Evolutionary conservation across 2,797 vertebrate species (phyloP).

Genomic region (Bradypus variegatus): DNA sequence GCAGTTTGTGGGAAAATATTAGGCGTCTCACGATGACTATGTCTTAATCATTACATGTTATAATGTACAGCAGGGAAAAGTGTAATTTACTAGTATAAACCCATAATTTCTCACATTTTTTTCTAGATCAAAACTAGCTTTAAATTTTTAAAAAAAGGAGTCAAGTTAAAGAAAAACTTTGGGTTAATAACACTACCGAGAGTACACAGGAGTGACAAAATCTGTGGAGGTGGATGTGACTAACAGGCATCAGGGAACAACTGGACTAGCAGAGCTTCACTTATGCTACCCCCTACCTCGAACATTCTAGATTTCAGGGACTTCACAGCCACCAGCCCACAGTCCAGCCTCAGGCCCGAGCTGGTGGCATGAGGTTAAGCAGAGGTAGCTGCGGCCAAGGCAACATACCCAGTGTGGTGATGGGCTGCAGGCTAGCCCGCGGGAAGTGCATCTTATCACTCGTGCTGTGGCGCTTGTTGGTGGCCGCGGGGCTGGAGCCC

Average conservation of each 20-base stretch:
- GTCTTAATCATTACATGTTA: neutral
- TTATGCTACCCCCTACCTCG: neutral
- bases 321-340: neutral
- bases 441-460: slow-evolving; percentile 90
- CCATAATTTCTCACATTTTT: neutral
- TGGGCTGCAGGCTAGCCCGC: slow-evolving; percentile 86
- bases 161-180: neutral
- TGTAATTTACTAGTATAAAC: neutral
- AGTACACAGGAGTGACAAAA: neutral
- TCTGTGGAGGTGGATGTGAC: neutral
- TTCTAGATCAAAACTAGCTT: neutral
- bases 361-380: neutral
- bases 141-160: neutral
- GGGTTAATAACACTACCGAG: neutral
- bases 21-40: neutral
- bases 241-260: neutral
- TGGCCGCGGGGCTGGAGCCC: slow-evolving; percentile 75
- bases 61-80: neutral
- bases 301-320: neutral
- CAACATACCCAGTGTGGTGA: slow-evolving; percentile 90
- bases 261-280: neutral
- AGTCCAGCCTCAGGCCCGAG: neutral
- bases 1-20: neutral
- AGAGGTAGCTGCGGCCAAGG: neutral
- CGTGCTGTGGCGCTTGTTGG: slow-evolving; percentile 88